Evolutionary conservation across 2,797 vertebrate genomes (phyloP).

Genomic region (Phoebastria nigripes): DNA sequence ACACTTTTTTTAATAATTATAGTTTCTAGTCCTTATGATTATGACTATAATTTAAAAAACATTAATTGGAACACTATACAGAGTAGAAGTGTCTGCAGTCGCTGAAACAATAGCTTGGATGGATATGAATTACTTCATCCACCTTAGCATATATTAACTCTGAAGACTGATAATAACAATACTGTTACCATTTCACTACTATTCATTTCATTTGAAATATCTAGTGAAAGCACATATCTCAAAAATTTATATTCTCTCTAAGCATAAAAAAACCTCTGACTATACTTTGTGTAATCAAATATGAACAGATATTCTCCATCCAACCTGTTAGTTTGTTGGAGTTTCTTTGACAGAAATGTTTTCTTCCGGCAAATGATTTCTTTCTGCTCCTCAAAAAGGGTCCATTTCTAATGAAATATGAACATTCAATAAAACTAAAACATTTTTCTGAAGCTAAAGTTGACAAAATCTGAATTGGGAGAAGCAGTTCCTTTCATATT

Average conservation of each 20-base stretch:
- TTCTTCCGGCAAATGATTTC: background rate
- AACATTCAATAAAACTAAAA: background rate
- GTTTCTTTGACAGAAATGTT: background rate
- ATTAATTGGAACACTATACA: background rate
- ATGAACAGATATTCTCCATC: background rate
- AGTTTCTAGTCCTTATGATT: slow-evolving; percentile 5
- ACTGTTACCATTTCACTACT: background rate
- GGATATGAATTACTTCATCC: background rate
- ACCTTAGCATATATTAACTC: background rate
- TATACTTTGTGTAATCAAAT: background rate
- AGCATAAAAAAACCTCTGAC: background rate
- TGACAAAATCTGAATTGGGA: background rate
- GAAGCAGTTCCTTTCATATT: background rate
- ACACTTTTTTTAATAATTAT: background rate
- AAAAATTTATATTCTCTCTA: background rate
- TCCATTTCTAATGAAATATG: background rate
- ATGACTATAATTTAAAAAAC: slow-evolving; percentile 27
- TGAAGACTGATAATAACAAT: background rate
- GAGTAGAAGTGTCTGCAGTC: background rate
- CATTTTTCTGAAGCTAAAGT: background rate
- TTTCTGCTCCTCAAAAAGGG: background rate
- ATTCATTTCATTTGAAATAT: background rate
- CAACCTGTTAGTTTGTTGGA: background rate
- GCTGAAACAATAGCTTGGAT: slow-evolving; percentile 11
- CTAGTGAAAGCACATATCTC: background rate